A percentile compares a stretch with the other conserved stretches of the same genome.
These are phyloP conservation scores for Strigamia maritima DNA, from an alignment of 2,888 invertebrate species.

Conservation along the genomic window DNA sequence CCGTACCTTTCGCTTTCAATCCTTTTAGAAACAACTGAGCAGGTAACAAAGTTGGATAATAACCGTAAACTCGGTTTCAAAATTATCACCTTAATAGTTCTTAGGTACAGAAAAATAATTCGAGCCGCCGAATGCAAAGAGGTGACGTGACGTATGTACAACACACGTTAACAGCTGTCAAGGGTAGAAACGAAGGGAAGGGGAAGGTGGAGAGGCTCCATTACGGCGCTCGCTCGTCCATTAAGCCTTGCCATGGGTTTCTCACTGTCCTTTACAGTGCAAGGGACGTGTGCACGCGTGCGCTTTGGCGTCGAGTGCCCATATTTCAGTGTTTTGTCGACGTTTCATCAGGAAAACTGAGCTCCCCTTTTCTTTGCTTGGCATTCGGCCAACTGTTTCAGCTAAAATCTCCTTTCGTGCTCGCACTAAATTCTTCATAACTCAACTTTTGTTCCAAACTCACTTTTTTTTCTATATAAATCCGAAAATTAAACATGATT, in stretches of 20 bases:
- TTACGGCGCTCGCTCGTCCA: neutral
- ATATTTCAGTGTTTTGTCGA: slow-evolving; percentile 27
- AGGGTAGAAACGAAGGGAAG: neutral
- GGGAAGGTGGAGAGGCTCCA: neutral
- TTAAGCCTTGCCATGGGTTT: neutral
- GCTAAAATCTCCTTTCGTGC: neutral
- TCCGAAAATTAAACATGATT: neutral
- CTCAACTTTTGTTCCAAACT: neutral
- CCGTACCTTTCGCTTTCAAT: neutral
- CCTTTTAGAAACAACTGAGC: neutral
- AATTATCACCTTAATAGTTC: neutral
- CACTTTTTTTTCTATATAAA: neutral
- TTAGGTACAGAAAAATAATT: no score
- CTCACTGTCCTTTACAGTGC: neutral
- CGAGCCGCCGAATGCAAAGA: neutral
- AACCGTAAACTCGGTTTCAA: neutral
- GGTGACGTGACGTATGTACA: neutral
- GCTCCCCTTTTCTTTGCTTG: neutral
- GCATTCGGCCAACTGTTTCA: neutral
- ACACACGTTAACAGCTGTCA: neutral
- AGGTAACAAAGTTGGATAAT: neutral
- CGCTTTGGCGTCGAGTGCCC: slow-evolving; percentile 16
- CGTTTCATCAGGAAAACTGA: neutral
- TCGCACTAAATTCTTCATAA: neutral
- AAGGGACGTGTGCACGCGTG: neutral